These are phyloP conservation scores for Chunga burmeisteri DNA, from an alignment of 2,113 vertebrate genomes.

Conservation along the genomic window DNA sequence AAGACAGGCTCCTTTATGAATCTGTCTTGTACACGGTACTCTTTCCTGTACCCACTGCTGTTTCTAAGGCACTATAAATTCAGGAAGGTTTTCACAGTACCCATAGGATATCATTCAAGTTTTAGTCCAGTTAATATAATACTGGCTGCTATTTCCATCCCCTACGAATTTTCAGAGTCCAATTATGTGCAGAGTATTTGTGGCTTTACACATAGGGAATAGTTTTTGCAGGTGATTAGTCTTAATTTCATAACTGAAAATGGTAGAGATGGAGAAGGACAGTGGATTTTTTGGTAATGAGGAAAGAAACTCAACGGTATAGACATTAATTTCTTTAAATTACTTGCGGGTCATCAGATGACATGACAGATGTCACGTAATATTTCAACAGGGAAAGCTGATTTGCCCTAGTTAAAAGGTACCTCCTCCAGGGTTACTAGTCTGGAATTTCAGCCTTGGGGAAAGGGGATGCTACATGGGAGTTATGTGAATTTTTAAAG, in stretches of 20 bases:
- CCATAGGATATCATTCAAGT: not conserved
- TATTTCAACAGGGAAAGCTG: not conserved
- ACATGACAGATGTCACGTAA: not conserved
- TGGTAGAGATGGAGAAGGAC: slow-evolving; percentile 16
- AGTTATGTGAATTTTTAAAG: not conserved
- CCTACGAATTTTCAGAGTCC: not conserved
- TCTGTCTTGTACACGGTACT: not conserved
- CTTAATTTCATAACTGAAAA: not conserved
- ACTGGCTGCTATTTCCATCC: not conserved
- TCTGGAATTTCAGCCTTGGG: not conserved
- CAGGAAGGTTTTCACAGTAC: not conserved
- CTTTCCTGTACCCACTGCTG: not conserved
- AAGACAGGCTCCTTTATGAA: not conserved
- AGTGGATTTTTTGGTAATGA: slow-evolving; percentile 4
- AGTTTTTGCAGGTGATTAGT: not conserved
- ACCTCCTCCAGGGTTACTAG: not conserved
- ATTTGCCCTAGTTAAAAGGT: not conserved
- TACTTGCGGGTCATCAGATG: not conserved
- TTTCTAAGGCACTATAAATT: not conserved
- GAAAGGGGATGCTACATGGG: not conserved
- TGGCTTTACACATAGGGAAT: not conserved
- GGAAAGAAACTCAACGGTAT: not conserved
- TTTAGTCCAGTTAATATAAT: not conserved
- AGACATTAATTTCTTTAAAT: not conserved
- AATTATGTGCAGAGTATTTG: not conserved